A percentile compares a stretch with the other conserved stretches of the same genome.
These are phyloP conservation scores for Drosophila ficusphila DNA, from an alignment of 1,140 invertebrate species.

Conservation along the genomic window DNA sequence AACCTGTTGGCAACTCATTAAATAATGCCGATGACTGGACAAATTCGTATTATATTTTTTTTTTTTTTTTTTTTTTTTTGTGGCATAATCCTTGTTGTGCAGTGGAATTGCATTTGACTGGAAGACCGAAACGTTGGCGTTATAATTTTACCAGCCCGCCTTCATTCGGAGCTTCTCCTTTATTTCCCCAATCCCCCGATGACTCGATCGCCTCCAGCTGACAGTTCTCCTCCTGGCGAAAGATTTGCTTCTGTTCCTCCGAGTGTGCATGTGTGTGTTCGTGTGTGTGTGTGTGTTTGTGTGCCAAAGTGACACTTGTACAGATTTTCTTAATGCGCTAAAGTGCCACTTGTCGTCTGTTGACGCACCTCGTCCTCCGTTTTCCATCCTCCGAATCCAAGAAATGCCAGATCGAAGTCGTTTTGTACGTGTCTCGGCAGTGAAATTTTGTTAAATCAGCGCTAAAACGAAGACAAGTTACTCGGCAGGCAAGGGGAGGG, in stretches of 20 bases:
- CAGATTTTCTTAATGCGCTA: slow-evolving; percentile 82
- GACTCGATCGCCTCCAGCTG: slow-evolving; percentile 24
- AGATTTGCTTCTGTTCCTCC: slow-evolving; percentile 19
- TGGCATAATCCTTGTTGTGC: slow-evolving; percentile 72
- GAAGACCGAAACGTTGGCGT: slow-evolving; percentile 61
- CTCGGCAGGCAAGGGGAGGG: too few species aligned
- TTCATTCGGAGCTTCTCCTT: slow-evolving; percentile 1
- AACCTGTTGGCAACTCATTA: slow-evolving; percentile 83
- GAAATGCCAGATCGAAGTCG: slow-evolving; percentile 58
- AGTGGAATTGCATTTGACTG: slow-evolving; percentile 62
- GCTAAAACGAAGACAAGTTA: slow-evolving; percentile 34
- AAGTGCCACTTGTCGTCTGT: slow-evolving; percentile 82
- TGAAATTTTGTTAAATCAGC: slow-evolving; percentile 79
- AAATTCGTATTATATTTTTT: slow-evolving; percentile 44
- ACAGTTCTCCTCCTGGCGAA: slow-evolving; percentile 17
- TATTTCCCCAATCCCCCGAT: background rate
- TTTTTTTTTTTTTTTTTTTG: slow-evolving; percentile 6
- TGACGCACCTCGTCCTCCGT: slow-evolving; percentile 56
- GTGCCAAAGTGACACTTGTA: slow-evolving; percentile 82
- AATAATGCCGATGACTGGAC: slow-evolving; percentile 84
- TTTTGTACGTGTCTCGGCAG: slow-evolving; percentile 67
- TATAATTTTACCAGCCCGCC: slow-evolving; percentile 66
- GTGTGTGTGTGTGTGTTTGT: slow-evolving; percentile 27
- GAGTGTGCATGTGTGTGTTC: background rate
- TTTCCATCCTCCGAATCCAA: background rate